Evolutionary conservation across 2,888 invertebrate species (phyloP).

Genomic region (Rhyacophila evoluta): DNA sequence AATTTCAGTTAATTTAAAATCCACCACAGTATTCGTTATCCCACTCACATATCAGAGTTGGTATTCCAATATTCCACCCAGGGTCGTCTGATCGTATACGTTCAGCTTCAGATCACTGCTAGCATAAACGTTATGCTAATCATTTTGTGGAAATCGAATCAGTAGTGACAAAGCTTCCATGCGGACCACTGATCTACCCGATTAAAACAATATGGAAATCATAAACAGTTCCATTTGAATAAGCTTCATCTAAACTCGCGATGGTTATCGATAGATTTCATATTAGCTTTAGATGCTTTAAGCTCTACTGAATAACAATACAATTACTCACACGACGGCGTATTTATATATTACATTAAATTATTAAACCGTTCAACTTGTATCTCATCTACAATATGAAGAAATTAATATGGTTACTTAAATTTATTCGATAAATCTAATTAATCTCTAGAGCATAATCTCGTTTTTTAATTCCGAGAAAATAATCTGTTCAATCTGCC

Average conservation of each 20-base stretch:
- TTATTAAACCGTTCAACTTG: too few species aligned
- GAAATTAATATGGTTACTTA: too few species aligned
- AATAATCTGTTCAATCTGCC: too few species aligned
- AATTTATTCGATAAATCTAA: too few species aligned
- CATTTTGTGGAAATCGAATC: slow-evolving; percentile 17
- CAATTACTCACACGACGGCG: too few species aligned
- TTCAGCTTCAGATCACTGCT: neutral
- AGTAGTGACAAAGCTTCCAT: neutral
- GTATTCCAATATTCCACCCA: neutral
- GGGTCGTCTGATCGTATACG: neutral
- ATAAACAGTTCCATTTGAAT: slow-evolving; percentile 7
- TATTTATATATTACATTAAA: too few species aligned
- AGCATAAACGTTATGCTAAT: slow-evolving; percentile 19
- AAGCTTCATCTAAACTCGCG: neutral
- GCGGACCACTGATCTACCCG: neutral
- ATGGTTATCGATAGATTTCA: neutral
- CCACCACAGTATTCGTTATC: too few species aligned
- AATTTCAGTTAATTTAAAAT: too few species aligned
- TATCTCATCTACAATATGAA: too few species aligned
- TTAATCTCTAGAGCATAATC: too few species aligned
- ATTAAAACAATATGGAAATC: slow-evolving; percentile 18
- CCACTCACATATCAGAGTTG: neutral
- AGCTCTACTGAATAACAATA: too few species aligned
- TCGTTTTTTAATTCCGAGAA: too few species aligned
- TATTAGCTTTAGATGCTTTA: neutral